phyloP scores from a whole-genome alignment of 2,113 vertebrate species.

The Oryzias javanicus region DNA sequence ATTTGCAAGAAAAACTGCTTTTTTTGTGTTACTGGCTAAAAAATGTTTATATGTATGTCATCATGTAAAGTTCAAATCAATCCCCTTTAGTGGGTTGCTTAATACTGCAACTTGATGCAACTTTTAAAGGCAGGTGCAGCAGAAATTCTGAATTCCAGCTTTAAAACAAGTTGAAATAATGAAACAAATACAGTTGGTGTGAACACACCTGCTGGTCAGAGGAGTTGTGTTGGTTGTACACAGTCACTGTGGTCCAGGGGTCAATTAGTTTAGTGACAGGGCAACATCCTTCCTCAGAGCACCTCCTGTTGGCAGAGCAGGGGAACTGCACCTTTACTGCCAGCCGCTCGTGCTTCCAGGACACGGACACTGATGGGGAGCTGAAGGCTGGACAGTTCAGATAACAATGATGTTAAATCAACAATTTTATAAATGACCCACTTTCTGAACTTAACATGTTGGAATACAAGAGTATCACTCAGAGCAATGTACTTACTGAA shows the following conservation, averaged over 20 bases:
- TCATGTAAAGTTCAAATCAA: too few species aligned
- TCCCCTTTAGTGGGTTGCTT: too few species aligned
- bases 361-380: conserved; percentile 59
- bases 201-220: conserved; percentile 51
- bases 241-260: conserved; percentile 58
- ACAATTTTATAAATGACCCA: background rate
- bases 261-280: conserved; percentile 41
- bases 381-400: conserved; percentile 51
- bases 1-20: background rate
- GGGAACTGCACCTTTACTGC: conserved; percentile 65
- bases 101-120: background rate
- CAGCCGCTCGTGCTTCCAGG: conserved; percentile 37
- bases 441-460: background rate
- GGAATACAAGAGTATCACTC: background rate
- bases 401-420: background rate
- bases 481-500: conserved; percentile 46
- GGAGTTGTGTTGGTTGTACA: conserved; percentile 59
- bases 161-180: background rate
- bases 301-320: conserved; percentile 58
- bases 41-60: too few species aligned
- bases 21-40: too few species aligned
- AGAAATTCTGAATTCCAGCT: too few species aligned
- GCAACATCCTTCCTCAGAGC: conserved; percentile 50
- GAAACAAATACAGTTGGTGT: background rate
- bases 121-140: too few species aligned